Conservation (phyloP, 2,888 invertebrate genomes). For the Macrophya alboannulata region DNA sequence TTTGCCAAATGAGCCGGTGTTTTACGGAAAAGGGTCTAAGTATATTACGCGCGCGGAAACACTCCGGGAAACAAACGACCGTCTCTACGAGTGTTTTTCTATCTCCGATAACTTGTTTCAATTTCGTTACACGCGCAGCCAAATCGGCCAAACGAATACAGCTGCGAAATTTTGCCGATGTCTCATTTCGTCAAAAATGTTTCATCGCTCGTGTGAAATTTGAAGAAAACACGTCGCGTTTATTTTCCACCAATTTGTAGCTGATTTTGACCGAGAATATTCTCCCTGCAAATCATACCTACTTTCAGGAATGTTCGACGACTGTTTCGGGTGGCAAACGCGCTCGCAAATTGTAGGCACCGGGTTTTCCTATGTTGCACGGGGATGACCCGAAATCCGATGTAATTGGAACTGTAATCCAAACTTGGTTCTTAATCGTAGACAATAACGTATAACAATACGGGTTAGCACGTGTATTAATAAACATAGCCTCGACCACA, state of each 20-base stretch:
- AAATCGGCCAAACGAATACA: background rate
- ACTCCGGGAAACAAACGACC: conserved; percentile 43
- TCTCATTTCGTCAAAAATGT: background rate
- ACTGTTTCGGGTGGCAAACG: background rate
- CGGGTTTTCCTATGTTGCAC: background rate
- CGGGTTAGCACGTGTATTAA: conserved; percentile 50
- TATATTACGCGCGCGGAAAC: conserved; percentile 35
- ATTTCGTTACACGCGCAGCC: background rate
- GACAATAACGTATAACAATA: conserved; percentile 55
- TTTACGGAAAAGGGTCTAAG: conserved; percentile 49
- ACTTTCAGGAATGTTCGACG: conserved; percentile 2
- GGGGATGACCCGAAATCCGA: conserved; percentile 47
- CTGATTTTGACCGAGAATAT: background rate
- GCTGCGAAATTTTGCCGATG: background rate
- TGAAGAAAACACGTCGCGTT: no score
- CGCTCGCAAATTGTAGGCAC: background rate
- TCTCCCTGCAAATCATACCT: background rate
- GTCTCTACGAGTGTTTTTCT: conserved; percentile 41
- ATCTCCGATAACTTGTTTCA: conserved; percentile 44
- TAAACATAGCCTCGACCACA: conserved; percentile 51
- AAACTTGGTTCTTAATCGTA: conserved; percentile 51
- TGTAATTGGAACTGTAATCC: conserved; percentile 56
- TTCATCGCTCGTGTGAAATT: background rate
- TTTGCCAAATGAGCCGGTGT: conserved; percentile 52
- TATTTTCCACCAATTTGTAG: background rate